Evolutionary conservation across 2,888 invertebrate species (phyloP).

Genomic region (Phengaris alcon): DNA sequence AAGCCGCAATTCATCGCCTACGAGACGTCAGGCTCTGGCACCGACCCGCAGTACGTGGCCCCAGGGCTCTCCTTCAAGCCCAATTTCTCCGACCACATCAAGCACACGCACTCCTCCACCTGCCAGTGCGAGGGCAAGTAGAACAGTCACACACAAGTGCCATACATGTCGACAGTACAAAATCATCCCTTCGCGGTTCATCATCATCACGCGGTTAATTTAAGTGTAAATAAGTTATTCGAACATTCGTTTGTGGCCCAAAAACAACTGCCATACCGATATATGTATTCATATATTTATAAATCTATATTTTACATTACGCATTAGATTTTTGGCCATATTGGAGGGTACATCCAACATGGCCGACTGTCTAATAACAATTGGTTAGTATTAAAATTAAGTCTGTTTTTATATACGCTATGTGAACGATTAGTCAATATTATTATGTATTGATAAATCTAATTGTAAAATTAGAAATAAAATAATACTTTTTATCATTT

Average conservation of each 20-base stretch:
- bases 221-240: constrained; percentile 35
- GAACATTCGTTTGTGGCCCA: constrained; percentile 30
- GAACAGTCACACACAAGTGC: constrained; percentile 48
- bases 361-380: constrained; percentile 70
- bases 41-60: constrained; percentile 63
- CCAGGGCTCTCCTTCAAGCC: constrained; percentile 61
- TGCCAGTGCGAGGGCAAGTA: constrained; percentile 71
- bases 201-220: constrained; percentile 21
- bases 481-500: constrained; percentile 58
- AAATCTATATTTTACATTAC: constrained; percentile 46
- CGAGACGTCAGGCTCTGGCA: constrained; percentile 66
- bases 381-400: constrained; percentile 52
- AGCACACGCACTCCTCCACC: constrained; percentile 57
- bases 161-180: constrained; percentile 46
- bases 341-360: constrained; percentile 60
- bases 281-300: constrained; percentile 45
- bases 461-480: constrained; percentile 62
- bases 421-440: constrained; percentile 54
- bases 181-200: constrained; percentile 1
- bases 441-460: constrained; percentile 54
- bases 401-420: constrained; percentile 46
- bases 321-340: constrained; percentile 72
- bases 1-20: constrained; percentile 54
- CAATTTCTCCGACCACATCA: constrained; percentile 55
- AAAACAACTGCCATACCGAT: constrained; percentile 45